Percentiles rank a stretch among this genome's conserved stretches.
Conservation (phyloP, 1,140 invertebrate species). For the Leptinotarsa defecta region DNA sequence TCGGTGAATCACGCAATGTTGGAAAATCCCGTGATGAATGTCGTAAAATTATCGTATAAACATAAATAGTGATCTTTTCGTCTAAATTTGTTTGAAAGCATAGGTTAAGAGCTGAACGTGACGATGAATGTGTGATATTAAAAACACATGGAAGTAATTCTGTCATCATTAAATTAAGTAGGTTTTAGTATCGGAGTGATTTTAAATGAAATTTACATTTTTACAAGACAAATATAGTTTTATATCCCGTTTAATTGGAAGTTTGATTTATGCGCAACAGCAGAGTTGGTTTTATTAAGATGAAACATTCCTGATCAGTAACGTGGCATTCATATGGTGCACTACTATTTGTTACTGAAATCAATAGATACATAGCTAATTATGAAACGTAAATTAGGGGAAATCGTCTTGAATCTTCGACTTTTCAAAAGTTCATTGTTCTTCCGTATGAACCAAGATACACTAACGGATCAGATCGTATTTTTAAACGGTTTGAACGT, state of each 20-base stretch:
- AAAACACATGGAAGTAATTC: constrained; percentile 37
- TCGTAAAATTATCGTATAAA: constrained; percentile 14
- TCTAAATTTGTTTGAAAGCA: constrained; percentile 13
- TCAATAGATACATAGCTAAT: no score
- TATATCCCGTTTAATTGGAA: constrained; percentile 37
- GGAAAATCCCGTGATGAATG: constrained; percentile 5
- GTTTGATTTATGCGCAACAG: constrained; percentile 37
- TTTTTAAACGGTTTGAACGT: no score
- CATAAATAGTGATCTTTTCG: constrained; percentile 17
- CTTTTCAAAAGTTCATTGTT: no score
- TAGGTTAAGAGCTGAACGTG: constrained; percentile 11
- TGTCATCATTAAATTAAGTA: constrained; percentile 34
- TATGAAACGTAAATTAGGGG: no score
- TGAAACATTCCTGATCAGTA: background rate
- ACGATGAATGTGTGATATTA: constrained; percentile 22
- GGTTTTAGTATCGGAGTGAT: constrained; percentile 34
- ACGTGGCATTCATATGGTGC: background rate
- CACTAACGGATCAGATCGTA: no score
- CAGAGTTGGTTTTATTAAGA: constrained; percentile 21
- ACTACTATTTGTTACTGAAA: no score
- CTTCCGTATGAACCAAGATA: no score
- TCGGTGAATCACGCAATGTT: background rate
- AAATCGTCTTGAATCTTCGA: no score
- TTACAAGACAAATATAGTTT: constrained; percentile 40
- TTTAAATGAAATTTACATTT: constrained; percentile 36